A percentile compares a stretch with the other conserved stretches of the same genome.
Conservation (phyloP, 1,140 invertebrate species). For the Bombus affinis region DNA sequence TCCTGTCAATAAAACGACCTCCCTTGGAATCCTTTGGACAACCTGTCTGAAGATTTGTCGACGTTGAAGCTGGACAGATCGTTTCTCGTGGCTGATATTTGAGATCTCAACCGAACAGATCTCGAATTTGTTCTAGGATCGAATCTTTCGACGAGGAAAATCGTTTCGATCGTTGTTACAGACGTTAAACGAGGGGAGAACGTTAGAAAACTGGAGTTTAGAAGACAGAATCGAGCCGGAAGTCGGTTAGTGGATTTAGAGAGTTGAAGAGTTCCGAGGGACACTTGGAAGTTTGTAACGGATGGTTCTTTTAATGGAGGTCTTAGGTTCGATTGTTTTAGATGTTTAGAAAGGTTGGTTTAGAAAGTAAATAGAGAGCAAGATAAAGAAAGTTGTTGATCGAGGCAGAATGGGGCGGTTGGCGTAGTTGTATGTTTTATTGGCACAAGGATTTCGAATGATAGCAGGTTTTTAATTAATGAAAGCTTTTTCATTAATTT, state of each 20-base stretch:
- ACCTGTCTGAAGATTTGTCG: slow-evolving; percentile 23
- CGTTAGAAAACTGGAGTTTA: not conserved
- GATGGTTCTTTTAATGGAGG: slow-evolving; percentile 1
- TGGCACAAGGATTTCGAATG: not conserved
- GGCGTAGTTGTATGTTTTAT: not conserved
- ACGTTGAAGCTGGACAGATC: slow-evolving; percentile 11
- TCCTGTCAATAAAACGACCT: slow-evolving; percentile 24
- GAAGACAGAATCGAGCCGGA: not conserved
- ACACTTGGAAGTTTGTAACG: not conserved
- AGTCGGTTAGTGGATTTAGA: not conserved
- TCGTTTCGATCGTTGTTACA: not conserved
- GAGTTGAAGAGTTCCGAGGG: not conserved
- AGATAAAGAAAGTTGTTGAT: not conserved
- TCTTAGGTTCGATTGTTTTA: not conserved
- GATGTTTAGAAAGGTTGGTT: not conserved
- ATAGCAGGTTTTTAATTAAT: not conserved
- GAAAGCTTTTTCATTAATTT: not conserved
- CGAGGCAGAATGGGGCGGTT: not conserved
- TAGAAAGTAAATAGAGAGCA: not conserved
- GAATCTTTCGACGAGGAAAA: not conserved
- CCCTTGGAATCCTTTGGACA: not conserved
- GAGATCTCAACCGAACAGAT: not conserved
- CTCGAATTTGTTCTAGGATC: not conserved
- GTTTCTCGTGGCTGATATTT: not conserved
- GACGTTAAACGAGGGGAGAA: too few species aligned